Conservation (phyloP, 2,113 vertebrate species). For the Fregetta grallaria region DNA sequence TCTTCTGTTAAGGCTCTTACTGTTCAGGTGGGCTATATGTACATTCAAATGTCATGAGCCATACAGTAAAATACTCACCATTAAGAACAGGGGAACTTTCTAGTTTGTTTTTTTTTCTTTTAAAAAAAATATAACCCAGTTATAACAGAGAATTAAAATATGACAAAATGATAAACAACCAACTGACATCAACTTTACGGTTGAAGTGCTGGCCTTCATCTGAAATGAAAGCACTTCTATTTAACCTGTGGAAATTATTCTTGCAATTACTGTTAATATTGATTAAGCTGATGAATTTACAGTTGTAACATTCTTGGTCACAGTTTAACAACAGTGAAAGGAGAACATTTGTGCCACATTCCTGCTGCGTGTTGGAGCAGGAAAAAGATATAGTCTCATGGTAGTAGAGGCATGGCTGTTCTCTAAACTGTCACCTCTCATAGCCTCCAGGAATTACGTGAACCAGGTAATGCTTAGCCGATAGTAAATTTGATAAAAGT, state of each 20-base stretch:
- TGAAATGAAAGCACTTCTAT: not conserved
- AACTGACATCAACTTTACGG: not conserved
- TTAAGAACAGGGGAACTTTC: not conserved
- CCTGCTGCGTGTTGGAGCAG: not conserved
- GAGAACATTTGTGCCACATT: not conserved
- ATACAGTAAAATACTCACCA: not conserved
- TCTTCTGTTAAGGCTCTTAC: not conserved
- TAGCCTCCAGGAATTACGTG: not conserved
- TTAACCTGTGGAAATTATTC: not conserved
- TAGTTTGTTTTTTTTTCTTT: not conserved
- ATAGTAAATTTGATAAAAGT: not conserved
- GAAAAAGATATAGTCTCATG: not conserved
- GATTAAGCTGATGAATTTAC: not conserved
- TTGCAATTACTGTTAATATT: not conserved
- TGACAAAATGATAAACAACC: not conserved
- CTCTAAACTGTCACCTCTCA: not conserved
- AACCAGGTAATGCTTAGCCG: not conserved
- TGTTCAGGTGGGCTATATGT: not conserved
- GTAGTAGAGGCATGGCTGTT: not conserved
- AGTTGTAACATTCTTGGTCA: not conserved
- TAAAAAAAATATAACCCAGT: accelerated
- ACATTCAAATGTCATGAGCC: not conserved
- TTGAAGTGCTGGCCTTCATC: not conserved
- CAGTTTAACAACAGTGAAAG: not conserved
- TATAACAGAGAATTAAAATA: not conserved